These are phyloP conservation scores for Phrynosoma blainvillii DNA, from an alignment of 2,113 vertebrate species.

Conservation along the genomic window DNA sequence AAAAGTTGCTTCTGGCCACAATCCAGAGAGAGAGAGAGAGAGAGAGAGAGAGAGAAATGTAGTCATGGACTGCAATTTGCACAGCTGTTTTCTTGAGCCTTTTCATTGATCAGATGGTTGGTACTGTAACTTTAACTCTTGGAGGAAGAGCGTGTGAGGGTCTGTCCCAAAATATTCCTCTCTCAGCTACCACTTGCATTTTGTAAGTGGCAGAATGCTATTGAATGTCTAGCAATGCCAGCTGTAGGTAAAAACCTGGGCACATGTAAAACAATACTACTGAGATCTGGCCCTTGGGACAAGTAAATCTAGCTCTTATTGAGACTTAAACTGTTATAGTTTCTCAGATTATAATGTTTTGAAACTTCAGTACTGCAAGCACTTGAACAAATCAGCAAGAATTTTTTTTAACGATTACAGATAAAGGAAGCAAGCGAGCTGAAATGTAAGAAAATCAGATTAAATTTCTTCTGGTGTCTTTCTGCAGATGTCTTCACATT, in stretches of 20 bases:
- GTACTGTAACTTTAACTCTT: neutral
- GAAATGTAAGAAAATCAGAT: neutral
- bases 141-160: neutral
- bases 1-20: slow-evolving; percentile 41
- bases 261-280: neutral
- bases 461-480: neutral
- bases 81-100: neutral
- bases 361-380: neutral
- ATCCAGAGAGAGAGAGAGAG: neutral
- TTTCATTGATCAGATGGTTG: neutral
- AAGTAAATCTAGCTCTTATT: neutral
- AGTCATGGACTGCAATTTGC: neutral
- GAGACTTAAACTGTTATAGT: neutral
- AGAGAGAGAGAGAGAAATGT: too few species aligned
- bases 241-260: neutral
- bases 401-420: neutral
- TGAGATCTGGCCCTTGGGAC: neutral
- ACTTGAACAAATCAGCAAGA: neutral
- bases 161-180: neutral
- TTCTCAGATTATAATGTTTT: neutral
- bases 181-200: neutral
- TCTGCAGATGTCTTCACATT: too few species aligned
- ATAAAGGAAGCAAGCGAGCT: neutral
- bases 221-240: neutral
- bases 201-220: neutral